These are phyloP conservation scores for Phrynocephalus forsythii DNA, from an alignment of 2,797 vertebrate species.

Conservation along the genomic window DNA sequence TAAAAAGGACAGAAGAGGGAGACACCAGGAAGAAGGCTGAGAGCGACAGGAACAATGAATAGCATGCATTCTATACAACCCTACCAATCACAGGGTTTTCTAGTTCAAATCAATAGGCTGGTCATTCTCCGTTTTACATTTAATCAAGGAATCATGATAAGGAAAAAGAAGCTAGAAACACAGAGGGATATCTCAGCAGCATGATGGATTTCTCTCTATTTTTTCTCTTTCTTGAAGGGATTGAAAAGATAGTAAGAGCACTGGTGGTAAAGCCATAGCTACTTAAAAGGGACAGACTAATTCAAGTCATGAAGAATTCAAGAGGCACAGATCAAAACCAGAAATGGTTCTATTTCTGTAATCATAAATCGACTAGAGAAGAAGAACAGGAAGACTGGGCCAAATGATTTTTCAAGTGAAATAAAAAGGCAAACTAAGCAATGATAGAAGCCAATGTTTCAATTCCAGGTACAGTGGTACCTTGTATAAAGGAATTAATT, in stretches of 20 bases:
- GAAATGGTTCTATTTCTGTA: neutral
- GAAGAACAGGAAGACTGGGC: neutral
- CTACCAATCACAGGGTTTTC: neutral
- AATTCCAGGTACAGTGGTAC: too few species aligned
- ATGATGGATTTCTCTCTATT: neutral
- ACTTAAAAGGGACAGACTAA: neutral
- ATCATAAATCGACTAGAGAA: neutral
- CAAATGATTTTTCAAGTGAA: neutral
- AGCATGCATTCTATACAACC: neutral
- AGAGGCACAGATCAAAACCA: neutral
- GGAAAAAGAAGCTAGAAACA: neutral
- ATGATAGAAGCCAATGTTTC: neutral
- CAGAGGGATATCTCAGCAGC: neutral
- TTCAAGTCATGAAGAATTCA: neutral
- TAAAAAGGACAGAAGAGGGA: neutral
- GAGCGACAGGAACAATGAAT: neutral
- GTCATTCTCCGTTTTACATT: neutral
- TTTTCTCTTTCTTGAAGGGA: neutral
- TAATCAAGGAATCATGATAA: neutral
- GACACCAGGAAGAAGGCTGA: neutral
- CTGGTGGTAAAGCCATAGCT: neutral
- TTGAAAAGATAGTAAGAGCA: too few species aligned
- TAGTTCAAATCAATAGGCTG: neutral
- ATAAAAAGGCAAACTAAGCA: neutral
- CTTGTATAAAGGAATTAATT: too few species aligned